Evolutionary conservation across 2,797 vertebrate genomes (phyloP), one percentile per base, ranked within the genome.

Genomic region (Sebastes reedi): DNA sequence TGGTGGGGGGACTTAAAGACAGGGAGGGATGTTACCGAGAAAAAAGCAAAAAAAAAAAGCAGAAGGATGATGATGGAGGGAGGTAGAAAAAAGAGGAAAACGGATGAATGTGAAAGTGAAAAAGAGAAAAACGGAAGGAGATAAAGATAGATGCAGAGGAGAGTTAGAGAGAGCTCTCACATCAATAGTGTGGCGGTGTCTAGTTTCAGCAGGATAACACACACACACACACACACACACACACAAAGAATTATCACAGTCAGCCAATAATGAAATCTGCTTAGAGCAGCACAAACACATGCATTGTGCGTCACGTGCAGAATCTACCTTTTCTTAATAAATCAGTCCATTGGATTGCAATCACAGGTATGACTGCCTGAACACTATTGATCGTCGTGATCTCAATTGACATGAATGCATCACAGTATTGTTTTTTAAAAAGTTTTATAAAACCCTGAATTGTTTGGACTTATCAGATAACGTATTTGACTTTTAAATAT

Each of bases 221-320:
- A 2, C 77, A 11, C 73, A 61, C 82, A 61, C 68, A 62, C 73
- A 73, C 64, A 75, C 59, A 61, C 39, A 27, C 54, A 36, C 56
- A 54, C 34, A 42, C 61, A 7, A 67, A 74, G 59, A 66, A 10
- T 66, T 73, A 83, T 85, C 67, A 66, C 69, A 81, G 27, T 72
- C 58, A 58, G 70, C 64, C 79, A 58, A 77, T 89, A 79, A 80
- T 64, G 34, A 89, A 90, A 87, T 71, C 67, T 87, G 77, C 85
- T 14, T 2, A 30, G 34, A 86, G 81, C 68, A 85, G 81, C 78
- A 62, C 61, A 89, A 81, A 83, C 67, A 61, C 54, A 72, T 29
- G 42, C 20, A 67, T 58, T 81, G 18, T 79, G 62, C 59, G 55
- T 67, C 67, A 62, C 25, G 34, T 50, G 52, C 22, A 58, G 27